A percentile compares a stretch with the other conserved stretches of the same genome.
phyloP scores from a whole-genome alignment of 2,113 vertebrate genomes.

The Brienomyrus brachyistius region DNA sequence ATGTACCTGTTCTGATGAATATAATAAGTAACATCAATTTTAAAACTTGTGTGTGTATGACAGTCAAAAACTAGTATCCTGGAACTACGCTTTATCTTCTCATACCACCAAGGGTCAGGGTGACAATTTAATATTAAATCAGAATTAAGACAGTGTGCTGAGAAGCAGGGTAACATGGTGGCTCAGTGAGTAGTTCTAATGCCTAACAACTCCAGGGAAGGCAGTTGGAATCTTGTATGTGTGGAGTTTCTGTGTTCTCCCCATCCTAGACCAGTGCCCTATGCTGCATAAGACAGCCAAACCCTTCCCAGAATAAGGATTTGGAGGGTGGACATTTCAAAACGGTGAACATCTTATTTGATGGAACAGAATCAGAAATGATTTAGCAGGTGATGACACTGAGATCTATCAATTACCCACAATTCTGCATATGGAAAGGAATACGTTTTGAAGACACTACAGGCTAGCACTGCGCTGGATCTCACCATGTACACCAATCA shows the following conservation, averaged over 20 bases:
- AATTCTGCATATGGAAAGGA: background rate
- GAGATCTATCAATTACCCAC: background rate
- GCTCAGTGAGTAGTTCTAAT: background rate
- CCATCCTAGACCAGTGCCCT: background rate
- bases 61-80: background rate
- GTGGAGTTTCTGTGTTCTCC: background rate
- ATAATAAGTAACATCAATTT: no score
- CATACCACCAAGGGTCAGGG: background rate
- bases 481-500: no score
- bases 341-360: background rate
- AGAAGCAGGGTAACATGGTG: background rate
- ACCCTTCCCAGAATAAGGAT: background rate
- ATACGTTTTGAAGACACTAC: background rate
- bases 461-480: background rate
- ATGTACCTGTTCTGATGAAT: no score
- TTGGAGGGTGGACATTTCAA: background rate
- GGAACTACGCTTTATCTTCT: background rate
- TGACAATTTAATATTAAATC: background rate
- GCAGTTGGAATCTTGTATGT: background rate
- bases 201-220: background rate
- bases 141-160: background rate
- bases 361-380: background rate
- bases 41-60: background rate
- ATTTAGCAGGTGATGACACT: background rate
- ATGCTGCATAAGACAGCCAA: background rate